Evolutionary conservation across 2,888 invertebrate genomes (phyloP), one percentile per base, ranked within the genome.

Genomic region (Anorthoa munda): DNA sequence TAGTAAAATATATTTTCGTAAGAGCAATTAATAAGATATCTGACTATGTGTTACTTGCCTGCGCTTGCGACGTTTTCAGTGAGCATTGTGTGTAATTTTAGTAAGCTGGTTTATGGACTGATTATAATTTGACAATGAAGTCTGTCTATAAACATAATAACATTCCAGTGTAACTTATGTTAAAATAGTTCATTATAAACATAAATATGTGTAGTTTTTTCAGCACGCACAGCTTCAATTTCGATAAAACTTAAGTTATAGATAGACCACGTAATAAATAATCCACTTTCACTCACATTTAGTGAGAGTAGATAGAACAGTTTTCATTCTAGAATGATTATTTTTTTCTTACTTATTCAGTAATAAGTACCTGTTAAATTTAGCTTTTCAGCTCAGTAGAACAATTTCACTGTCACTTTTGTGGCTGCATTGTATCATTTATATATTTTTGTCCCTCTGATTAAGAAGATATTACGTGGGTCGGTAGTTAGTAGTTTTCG

Each of bases 21-120:
- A 15, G 5, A 50, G 39, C 11, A 23, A 21, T 23, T 51, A 55
- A 39, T 18, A 39, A 50, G 26, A 50, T 58, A 50, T 68, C 15
- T 7, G 39, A n/a, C 0, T 51, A 15, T 63, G 13, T 23, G 11
- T 53, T 26, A 18, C 0, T 31, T 26, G 17, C 7, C 13, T 17
- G 70, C 18, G 9, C 13, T 50, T 53, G 23, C 1, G 13, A 12
- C 4, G 7, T 59, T 45, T 23, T 60, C 2, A 50, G 5, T 39
- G 65, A 81, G 69, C 64, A 67, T 18, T 21, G 23, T 59, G 48
- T 51, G n/a, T 67, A 55, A 18, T 63, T 11, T 68, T n/a, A 21
- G 3, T 65, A 15, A 31, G n/a, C 23, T 26, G 0, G 11, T 12
- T 26, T 26, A 21, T 9, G 31, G 31, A 21, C 46, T 0, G 21